phyloP scores from a whole-genome alignment of 2,888 invertebrate genomes.

The Sarcophaga caerulescens region DNA sequence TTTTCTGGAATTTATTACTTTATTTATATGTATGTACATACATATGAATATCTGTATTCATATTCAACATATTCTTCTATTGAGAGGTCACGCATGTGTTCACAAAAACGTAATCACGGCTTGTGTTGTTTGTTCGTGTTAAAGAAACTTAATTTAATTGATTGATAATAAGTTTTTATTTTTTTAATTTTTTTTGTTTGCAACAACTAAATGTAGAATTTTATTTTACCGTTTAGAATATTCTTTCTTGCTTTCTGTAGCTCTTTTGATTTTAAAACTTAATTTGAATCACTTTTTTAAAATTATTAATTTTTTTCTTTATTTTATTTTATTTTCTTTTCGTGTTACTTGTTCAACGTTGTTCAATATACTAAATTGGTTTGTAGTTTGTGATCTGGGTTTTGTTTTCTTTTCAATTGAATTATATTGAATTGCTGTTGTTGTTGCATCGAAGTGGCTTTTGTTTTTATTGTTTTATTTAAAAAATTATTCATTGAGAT shows the following conservation, averaged over 20 bases:
- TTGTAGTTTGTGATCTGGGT: constrained; percentile 40
- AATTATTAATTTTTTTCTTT: constrained; percentile 28
- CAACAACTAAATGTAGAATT: not conserved
- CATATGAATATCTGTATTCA: not conserved
- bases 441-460: not conserved
- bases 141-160: not conserved
- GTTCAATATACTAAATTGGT: constrained; percentile 73
- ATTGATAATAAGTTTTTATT: not conserved
- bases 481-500: constrained; percentile 17
- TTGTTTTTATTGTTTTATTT: constrained; percentile 14
- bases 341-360: constrained; percentile 73
- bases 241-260: not conserved
- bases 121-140: not conserved
- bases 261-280: not conserved
- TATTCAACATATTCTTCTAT: not conserved
- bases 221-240: not conserved
- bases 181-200: not conserved
- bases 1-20: not conserved
- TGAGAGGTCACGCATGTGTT: constrained; percentile 22
- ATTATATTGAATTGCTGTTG: constrained; percentile 5
- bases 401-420: constrained; percentile 28
- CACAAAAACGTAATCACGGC: not conserved
- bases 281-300: not conserved
- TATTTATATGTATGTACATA: not conserved
- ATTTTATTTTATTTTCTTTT: constrained; percentile 37